These are phyloP conservation scores for Lamellibrachia columna DNA, from an alignment of 2,888 invertebrate genomes.

Conservation along the genomic window DNA sequence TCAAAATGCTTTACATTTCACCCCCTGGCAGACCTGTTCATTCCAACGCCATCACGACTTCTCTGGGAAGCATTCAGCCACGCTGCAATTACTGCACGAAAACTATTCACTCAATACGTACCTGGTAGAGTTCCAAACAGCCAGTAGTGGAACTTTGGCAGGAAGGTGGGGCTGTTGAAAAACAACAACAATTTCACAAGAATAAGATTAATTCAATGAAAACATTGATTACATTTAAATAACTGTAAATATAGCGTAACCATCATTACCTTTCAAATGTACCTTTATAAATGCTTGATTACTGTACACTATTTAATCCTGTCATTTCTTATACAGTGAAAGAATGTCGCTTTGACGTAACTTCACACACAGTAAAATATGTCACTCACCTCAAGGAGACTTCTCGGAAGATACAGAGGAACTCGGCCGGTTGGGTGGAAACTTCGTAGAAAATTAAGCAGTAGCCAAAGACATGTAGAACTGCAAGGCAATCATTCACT, in stretches of 20 bases:
- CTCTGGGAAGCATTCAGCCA: not conserved
- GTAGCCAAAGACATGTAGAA: conserved; percentile 73
- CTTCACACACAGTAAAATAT: too few relatives aligned
- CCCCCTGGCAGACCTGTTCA: too few relatives aligned
- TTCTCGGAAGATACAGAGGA: conserved; percentile 72
- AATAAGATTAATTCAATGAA: not conserved
- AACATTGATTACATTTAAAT: not conserved
- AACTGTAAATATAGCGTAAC: not conserved
- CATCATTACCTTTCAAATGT: too few relatives aligned
- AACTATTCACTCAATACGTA: conserved; percentile 36
- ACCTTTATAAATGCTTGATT: too few relatives aligned
- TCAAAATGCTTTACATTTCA: too few relatives aligned
- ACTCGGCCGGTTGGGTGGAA: conserved; percentile 72
- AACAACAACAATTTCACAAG: not conserved
- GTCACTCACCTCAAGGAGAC: conserved; percentile 69
- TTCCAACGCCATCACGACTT: not conserved
- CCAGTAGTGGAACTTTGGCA: conserved; percentile 74
- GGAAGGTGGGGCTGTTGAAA: conserved; percentile 69
- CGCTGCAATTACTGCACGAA: too few relatives aligned
- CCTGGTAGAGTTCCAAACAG: conserved; percentile 72
- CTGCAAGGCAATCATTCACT: conserved; percentile 52
- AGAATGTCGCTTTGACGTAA: too few relatives aligned
- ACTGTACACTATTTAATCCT: not conserved
- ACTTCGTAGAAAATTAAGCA: conserved; percentile 75
- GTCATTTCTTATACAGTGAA: too few relatives aligned